These are phyloP conservation scores for Pheucticus melanocephalus DNA, from an alignment of 2,113 vertebrate genomes.

Conservation along the genomic window DNA sequence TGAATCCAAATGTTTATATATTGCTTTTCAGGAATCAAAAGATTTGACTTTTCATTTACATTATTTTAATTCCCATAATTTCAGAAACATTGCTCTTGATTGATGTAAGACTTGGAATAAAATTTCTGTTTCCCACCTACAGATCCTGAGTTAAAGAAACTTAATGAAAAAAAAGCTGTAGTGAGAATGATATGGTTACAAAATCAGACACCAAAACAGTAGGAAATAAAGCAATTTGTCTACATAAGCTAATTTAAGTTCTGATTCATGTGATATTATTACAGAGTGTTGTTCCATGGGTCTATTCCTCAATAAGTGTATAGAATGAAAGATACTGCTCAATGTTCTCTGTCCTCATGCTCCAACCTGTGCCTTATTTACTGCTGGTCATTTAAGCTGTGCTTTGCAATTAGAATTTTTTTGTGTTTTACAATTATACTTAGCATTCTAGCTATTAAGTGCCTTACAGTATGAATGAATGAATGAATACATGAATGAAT, in stretches of 20 bases:
- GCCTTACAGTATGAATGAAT: not conserved
- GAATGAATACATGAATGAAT: not conserved
- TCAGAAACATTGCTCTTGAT: not conserved
- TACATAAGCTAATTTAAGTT: not conserved
- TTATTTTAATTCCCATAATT: not conserved
- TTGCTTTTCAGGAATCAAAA: not conserved
- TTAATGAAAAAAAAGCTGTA: not conserved
- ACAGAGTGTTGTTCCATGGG: not conserved
- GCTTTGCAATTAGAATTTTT: not conserved
- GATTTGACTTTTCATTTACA: not conserved
- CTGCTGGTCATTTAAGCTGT: not conserved
- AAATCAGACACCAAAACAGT: not conserved
- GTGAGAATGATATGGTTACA: not conserved
- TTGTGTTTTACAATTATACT: not conserved
- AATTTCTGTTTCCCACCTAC: not conserved
- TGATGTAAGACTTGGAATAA: not conserved
- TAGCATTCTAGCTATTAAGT: not conserved
- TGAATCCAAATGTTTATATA: not conserved
- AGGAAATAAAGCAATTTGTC: not conserved
- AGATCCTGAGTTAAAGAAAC: not conserved
- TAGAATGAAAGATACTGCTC: not conserved
- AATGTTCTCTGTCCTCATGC: not conserved
- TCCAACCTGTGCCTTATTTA: not conserved
- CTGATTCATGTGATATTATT: not conserved
- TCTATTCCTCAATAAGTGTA: not conserved